Evolutionary conservation across 1,140 invertebrate species (phyloP).

Genomic region (Drosophila hydei): DNA sequence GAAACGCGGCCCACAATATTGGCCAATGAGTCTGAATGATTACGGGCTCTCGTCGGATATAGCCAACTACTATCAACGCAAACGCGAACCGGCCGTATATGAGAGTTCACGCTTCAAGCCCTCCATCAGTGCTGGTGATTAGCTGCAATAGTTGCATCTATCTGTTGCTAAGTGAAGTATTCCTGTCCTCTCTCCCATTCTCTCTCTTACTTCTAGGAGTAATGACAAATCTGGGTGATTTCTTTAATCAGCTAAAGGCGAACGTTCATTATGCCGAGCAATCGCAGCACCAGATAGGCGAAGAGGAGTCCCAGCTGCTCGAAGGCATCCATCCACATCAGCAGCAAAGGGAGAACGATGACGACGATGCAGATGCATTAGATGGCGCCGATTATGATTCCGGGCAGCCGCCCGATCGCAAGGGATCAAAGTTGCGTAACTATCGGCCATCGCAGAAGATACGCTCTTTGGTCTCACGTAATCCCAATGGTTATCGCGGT

Average conservation of each 20-base stretch:
- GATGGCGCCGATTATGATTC: constrained; percentile 19
- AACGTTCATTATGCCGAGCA: constrained; percentile 77
- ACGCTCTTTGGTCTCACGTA: constrained; percentile 74
- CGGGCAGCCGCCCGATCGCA: constrained; percentile 37
- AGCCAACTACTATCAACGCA: constrained; percentile 12
- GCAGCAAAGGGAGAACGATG: constrained; percentile 13
- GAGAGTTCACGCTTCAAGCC: constrained; percentile 48
- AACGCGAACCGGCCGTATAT: constrained; percentile 39
- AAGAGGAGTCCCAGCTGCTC: constrained; percentile 60
- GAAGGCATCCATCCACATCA: constrained; percentile 67
- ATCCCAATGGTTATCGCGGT: constrained; percentile 79
- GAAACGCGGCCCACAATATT: constrained; percentile 34
- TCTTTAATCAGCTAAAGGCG: constrained; percentile 73
- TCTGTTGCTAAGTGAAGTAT: no score
- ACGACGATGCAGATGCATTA: constrained; percentile 3
- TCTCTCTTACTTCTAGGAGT: constrained; percentile 59
- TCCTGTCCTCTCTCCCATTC: no score
- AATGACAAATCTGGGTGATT: constrained; percentile 80
- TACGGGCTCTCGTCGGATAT: not conserved
- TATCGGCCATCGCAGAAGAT: constrained; percentile 81
- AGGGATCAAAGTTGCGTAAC: constrained; percentile 46
- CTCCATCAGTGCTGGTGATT: constrained; percentile 75
- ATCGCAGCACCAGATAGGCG: constrained; percentile 50
- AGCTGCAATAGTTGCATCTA: not conserved
- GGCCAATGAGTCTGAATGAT: constrained; percentile 4